These are phyloP conservation scores for Sus cebifrons DNA, from an alignment of 2,797 vertebrate genomes.

Conservation along the genomic window DNA sequence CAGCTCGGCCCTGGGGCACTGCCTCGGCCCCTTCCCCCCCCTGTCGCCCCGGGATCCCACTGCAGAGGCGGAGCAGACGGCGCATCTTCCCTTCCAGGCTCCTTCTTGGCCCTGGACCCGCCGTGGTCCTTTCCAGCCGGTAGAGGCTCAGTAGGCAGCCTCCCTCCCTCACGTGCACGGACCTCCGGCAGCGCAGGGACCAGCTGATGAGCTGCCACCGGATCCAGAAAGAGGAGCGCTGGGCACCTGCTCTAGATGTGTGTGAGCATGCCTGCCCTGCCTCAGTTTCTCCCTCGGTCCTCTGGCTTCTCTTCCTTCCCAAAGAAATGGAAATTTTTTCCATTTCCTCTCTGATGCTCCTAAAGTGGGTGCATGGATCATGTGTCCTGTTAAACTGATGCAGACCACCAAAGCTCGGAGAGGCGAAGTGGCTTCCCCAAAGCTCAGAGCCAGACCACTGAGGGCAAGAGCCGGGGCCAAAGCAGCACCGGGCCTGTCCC, in stretches of 20 bases:
- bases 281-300: constrained; percentile 6
- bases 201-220: too few species aligned
- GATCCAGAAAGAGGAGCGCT: not conserved
- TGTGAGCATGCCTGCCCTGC: rapidly evolving
- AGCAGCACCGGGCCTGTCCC: not conserved
- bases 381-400: not conserved
- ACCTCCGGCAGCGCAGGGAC: not conserved
- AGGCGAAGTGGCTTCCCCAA: not conserved
- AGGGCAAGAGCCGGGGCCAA: not conserved
- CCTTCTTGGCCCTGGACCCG: not conserved
- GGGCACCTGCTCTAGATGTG: not conserved
- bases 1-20: not conserved
- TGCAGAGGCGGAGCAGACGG: not conserved
- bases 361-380: not conserved
- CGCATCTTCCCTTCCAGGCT: not conserved
- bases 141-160: not conserved
- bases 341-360: not conserved
- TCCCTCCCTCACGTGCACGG: too few species aligned
- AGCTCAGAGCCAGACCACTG: not conserved
- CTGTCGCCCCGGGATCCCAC: rapidly evolving
- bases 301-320: not conserved
- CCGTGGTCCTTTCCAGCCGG: not conserved
- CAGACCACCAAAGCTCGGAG: constrained; percentile 12
- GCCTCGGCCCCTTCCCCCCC: not conserved
- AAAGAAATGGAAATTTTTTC: not conserved